Evolutionary conservation across 2,888 invertebrate genomes (phyloP).

Genomic region (Odontocerum albicorne): DNA sequence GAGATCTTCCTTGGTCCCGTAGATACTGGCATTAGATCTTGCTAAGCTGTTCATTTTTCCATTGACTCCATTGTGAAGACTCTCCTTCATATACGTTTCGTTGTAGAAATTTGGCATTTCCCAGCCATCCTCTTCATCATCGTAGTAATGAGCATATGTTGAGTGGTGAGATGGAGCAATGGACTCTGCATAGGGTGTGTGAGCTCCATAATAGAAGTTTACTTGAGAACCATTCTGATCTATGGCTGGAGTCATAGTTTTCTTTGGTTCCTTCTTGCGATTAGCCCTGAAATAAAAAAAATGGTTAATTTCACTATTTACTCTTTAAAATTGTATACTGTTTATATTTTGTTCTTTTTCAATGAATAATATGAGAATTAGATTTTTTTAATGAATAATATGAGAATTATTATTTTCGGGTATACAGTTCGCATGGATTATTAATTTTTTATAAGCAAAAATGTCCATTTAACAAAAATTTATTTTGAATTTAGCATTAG

Average conservation of each 20-base stretch:
- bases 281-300: slow-evolving; percentile 77
- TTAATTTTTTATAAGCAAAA: too few species aligned
- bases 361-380: neutral
- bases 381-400: too few species aligned
- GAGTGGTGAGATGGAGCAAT: slow-evolving; percentile 95
- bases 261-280: slow-evolving; percentile 87
- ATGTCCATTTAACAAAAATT: too few species aligned
- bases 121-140: slow-evolving; percentile 96
- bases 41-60: slow-evolving; percentile 93
- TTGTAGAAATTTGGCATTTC: slow-evolving; percentile 98
- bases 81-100: slow-evolving; percentile 94
- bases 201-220: slow-evolving; percentile 94
- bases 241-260: slow-evolving; percentile 83
- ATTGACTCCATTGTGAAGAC: slow-evolving; percentile 81
- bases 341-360: too few species aligned
- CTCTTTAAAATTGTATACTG: too few species aligned
- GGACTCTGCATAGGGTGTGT: slow-evolving; percentile 92
- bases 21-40: slow-evolving; percentile 90
- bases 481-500: too few species aligned
- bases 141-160: slow-evolving; percentile 93
- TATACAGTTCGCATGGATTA: too few species aligned
- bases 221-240: slow-evolving; percentile 93
- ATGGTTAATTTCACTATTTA: too few species aligned
- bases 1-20: slow-evolving; percentile 93
- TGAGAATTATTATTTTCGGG: too few species aligned